phyloP scores from a whole-genome alignment of 1,140 invertebrate genomes.

The Delia radicum region DNA sequence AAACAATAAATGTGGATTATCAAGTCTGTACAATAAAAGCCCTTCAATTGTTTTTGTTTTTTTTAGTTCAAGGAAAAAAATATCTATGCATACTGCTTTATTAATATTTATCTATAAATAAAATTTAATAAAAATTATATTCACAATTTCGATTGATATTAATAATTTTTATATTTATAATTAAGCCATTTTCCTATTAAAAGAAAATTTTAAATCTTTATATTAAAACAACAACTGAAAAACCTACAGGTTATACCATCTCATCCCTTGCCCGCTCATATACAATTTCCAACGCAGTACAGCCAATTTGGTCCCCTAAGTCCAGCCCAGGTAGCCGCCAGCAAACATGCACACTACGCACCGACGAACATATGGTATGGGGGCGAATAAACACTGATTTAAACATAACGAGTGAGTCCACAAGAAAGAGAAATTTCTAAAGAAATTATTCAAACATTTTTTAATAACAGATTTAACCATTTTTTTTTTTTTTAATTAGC shows the following conservation, averaged over 20 bases:
- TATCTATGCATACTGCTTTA: not conserved
- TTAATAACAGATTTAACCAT: not conserved
- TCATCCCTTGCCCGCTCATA: slow-evolving; percentile 82
- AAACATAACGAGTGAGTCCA: slow-evolving; percentile 52
- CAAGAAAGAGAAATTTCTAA: slow-evolving; percentile 21
- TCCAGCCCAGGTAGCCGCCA: slow-evolving; percentile 64
- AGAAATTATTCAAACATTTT: not conserved
- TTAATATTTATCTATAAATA: too few species aligned
- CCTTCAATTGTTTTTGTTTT: too few species aligned
- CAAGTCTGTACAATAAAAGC: too few species aligned
- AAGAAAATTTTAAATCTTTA: not conserved
- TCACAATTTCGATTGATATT: too few species aligned
- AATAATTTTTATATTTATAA: not conserved
- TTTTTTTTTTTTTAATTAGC: too few species aligned
- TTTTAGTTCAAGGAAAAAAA: too few species aligned
- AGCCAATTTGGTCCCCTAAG: slow-evolving; percentile 68
- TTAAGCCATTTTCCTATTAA: not conserved
- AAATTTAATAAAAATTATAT: too few species aligned
- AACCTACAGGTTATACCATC: slow-evolving; percentile 58
- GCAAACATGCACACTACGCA: slow-evolving; percentile 70
- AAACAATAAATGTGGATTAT: too few species aligned
- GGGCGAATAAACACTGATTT: slow-evolving; percentile 58
- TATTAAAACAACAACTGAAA: not conserved
- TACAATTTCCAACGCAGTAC: slow-evolving; percentile 71
- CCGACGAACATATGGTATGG: slow-evolving; percentile 74